Base-by-base conservation (phyloP, 2,888 invertebrate genomes). In the Diploptera punctata region DNA sequence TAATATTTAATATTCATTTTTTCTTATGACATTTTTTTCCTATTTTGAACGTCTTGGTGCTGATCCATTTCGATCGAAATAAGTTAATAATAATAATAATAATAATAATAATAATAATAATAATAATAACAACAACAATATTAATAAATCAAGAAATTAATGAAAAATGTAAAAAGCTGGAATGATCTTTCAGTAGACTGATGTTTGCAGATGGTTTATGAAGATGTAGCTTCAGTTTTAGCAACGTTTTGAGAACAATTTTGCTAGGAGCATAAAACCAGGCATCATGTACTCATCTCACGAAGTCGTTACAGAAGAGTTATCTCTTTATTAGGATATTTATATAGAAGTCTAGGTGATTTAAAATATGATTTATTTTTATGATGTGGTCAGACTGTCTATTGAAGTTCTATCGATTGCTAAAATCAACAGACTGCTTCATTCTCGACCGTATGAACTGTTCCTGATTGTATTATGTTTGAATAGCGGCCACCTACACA, bases 351-450 rank as follows among this genome's bases (percentile, higher is more conserved):
- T 5, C 33, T 44, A 18, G 24, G 43, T 43, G 44, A 65, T 26
- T 47, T 47, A 29, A 18, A 47, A 47, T 44, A 43, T 47, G 65
- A 47, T 65, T 65, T 65, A 65, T 18, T 26, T n/a, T 57, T 57
- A 57, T 29, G 31, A 57, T 57, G 31, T 29, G 2, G 16, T 57
- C 16, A 7, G 4, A 13, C 29, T 29, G 1, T 31, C 29, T 29
- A 57, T 16, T 57, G 16, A 26, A 4, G 26, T 29, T n/a, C 0
- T 57, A 31, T 57, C 57, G 4, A 57, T n/a, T 54, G 19, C 3
- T 10, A 29, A 57, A 29, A 29, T 57, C 57, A 29, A 57, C 31
- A 29, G n/a, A 13, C 4, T 7, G 16, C n/a, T 57, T 19, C 57
- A 13, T 31, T 57, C 29, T 13, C 16, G 13, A n/a, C n/a, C n/a